Conservation (phyloP, 2,888 invertebrate species). For the Calameuta pallipes region DNA sequence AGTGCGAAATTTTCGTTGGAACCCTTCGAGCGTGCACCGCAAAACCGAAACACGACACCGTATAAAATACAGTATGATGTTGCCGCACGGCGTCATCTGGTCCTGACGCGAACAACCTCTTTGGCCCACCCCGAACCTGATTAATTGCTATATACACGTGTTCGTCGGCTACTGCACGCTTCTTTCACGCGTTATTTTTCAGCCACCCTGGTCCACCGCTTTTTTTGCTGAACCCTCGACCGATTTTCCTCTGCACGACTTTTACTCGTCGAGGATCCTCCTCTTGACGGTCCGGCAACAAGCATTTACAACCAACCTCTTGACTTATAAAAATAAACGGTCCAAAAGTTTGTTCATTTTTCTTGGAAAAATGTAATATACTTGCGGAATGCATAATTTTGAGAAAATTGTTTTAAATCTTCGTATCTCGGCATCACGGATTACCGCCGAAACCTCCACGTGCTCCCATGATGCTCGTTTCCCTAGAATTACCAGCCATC, state of each 20-base stretch:
- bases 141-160: constrained; percentile 51
- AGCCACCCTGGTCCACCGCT: constrained; percentile 16
- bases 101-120: constrained; percentile 54
- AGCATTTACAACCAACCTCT: too few species aligned
- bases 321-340: too few species aligned
- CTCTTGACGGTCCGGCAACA: too few species aligned
- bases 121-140: constrained; percentile 47
- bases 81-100: constrained; percentile 53
- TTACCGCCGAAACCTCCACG: too few species aligned
- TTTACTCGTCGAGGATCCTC: constrained; percentile 26
- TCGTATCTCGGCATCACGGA: too few species aligned
- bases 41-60: constrained; percentile 53
- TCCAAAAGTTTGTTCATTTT: too few species aligned
- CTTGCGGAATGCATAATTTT: constrained; percentile 57
- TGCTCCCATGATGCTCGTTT: too few species aligned
- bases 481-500: too few species aligned
- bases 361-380: constrained; percentile 46
- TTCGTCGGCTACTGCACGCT: constrained; percentile 26
- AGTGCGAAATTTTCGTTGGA: background rate
- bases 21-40: constrained; percentile 22
- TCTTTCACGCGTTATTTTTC: constrained; percentile 22
- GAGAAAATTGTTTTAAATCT: constrained; percentile 52
- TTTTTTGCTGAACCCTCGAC: constrained; percentile 13
- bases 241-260: constrained; percentile 7
- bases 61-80: constrained; percentile 54